Evolutionary conservation across 2,888 invertebrate genomes (phyloP), one percentile per base, ranked within the genome.

Genomic region (Drosophila infuscata): DNA sequence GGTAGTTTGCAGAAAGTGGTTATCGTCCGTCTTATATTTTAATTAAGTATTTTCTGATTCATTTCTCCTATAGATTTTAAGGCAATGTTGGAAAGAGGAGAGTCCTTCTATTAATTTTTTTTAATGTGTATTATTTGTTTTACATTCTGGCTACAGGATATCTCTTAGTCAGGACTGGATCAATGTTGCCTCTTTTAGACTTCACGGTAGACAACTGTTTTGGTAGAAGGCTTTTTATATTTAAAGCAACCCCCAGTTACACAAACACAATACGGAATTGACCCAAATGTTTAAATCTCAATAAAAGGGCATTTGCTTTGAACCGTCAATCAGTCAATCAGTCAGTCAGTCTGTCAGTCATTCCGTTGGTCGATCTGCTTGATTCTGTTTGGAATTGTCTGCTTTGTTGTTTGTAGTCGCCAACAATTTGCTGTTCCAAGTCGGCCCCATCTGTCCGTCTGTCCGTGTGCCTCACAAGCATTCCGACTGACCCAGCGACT

Each of bases 271-370:
- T 85, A 85, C 85, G 83, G 75, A 88, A 85, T 70, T 88, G 86
- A 86, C 86, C 88, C 78, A 88, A 83, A 88, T 85, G 83, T 74
- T 86, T 80, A 83, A 88, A 88, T 83, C 83, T 83, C 88, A 86
- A 88, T 85, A 80, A 79, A 82, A 74, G 77, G 76, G 68, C 76
- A 80, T 74, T 81, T 85, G 82, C 63, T 83, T 80, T 79, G 81
- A 84, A 74, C 85, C 82, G 85, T 87, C 88, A 87, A 77, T 78
- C 78, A 76, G 69, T 54, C 56, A 46, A 67, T 32, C 64, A 57
- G 69, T 12, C 81, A 81, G 80, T 61, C 76, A 78, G 70, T 32
- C 64, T 53, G 69, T 12, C 81, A 81, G 80, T 61, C 76, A 78
- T 20, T 61, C 54, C 30, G 57, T 52, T 56, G n/a, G 51, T 49